Base-by-base conservation (phyloP, 64 coral and sea anemone species). In the Acropora yongei region DNA sequence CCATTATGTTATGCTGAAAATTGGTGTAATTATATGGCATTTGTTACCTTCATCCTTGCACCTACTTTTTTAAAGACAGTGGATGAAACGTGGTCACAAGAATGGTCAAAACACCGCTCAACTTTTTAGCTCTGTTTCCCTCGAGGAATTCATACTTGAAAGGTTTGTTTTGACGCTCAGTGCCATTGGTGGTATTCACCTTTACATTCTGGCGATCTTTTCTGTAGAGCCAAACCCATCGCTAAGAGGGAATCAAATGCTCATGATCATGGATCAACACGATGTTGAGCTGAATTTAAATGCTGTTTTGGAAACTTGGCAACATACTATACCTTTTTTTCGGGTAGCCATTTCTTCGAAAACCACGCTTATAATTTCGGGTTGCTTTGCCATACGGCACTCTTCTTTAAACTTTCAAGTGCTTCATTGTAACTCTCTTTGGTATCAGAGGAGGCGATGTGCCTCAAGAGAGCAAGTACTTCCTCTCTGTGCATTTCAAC, bases 141-240 rank as follows among this genome's bases (percentile, higher is more conserved):
- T 72, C n/a, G 6, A 91, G 78, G 49, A 91, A 91, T 41, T 83
- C 49, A 42, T 91, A 83, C 82, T 91, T 91, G 45, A 91, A 91
- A 16, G 79, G 43, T 72, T 51, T 82, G 11, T 91, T 83, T 57
- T 83, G 63, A 30, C 89, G 78, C 48, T 91, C 89, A 9, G 58
- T 91, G 47, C 67, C 89, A 19, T 83, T 91, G 89, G 51, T 90
- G 45, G 88, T 90, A 41, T 90, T 90, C 8, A 90, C 80, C 44
- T 39, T 47, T 20, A 86, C 61, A 67, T 72, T 86, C n/a, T 45
- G 12, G 58, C 82, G 10, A 68, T 67, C 61, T 67, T 68, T 86
- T 68, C 61, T 86, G 55, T 43, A 69, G 58, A 86, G 68, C 68
- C 60, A 68, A 40, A 86, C 39, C 61, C 82, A 67, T 68, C 60